Conservation (phyloP, 2,113 vertebrate species). For the Sebastes fasciatus region DNA sequence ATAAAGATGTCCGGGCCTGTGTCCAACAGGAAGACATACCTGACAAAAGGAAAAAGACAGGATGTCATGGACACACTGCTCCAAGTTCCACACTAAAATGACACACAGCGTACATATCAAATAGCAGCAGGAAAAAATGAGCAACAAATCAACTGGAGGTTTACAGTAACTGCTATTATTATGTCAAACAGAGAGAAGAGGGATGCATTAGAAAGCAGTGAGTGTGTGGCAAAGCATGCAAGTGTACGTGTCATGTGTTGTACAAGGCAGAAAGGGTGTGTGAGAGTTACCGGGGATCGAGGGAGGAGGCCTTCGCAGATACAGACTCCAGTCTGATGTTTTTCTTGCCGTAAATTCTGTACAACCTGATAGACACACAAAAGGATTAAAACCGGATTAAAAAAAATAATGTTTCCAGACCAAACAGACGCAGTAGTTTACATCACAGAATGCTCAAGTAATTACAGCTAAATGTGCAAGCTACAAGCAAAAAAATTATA, state of each 20-base stretch:
- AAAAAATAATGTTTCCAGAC: not conserved
- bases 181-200: not conserved
- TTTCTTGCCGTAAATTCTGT: constrained; percentile 96
- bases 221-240: not conserved
- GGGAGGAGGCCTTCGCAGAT: constrained; percentile 88
- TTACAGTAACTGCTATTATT: not conserved
- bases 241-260: not conserved
- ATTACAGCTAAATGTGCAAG: not conserved
- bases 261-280: not conserved
- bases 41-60: constrained; percentile 62
- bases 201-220: not conserved
- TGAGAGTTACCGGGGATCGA: constrained; percentile 91
- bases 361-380: constrained; percentile 85
- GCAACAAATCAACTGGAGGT: not conserved
- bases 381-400: not conserved
- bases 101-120: too few relatives aligned
- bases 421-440: not conserved
- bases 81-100: too few relatives aligned
- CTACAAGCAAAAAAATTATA: not conserved
- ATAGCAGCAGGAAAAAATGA: not conserved
- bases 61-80: constrained; percentile 10
- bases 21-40: constrained; percentile 95
- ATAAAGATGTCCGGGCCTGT: constrained; percentile 89
- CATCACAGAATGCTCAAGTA: not conserved
- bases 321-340: constrained; percentile 94